Base-by-base conservation (phyloP, 2,797 vertebrate species). In the Rallus crepitans region DNA sequence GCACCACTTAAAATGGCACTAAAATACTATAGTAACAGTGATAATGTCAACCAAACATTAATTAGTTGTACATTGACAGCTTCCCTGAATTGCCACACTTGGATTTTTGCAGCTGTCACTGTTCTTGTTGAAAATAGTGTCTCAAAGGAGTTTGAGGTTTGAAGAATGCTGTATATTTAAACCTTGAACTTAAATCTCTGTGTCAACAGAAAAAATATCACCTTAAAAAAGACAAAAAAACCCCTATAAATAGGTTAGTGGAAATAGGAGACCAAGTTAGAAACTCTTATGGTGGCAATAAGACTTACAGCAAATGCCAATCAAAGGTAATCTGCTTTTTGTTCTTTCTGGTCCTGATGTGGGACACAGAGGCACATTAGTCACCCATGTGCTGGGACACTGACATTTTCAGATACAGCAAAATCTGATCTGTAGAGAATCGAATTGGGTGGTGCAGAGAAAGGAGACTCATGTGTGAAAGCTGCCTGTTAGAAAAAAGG, bases 91-190 rank as follows among this genome's bases (percentile, higher is more conserved):
- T 77, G 40, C 33, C 50, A 42, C 53, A 72, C 70, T 55, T 76
- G 37, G 39, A 71, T 95, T 96, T 87, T 80, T 88, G 39, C 50
- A 86, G 61, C 80, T 82, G 37, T 55, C 39, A 3, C 18, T 47
- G n/a, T 50, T 95, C 87, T 91, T 96, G 53, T 94, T 97, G 92
- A 96, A 86, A 87, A 69, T 39, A 64, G 42, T 66, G 6, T 85
- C 90, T 96, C 82, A 75, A 28, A 92, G 69, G 84, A 84, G 63
- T 88, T 82, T 96, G 85, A 87, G 76, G 6, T 52, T 86, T 86
- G 84, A 95, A 78, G 47, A 80, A 48, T 33, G 84, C 63, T 68
- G 52, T 83, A n/a, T 91, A 64, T 93, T 97, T 95, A 96, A 91
- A 95, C 90, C 18, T 79, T 83, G 70, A 94, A 88, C 55, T 59